Evolutionary conservation across 2,797 vertebrate genomes (phyloP).

Genomic region (Leptatherina wallacei): DNA sequence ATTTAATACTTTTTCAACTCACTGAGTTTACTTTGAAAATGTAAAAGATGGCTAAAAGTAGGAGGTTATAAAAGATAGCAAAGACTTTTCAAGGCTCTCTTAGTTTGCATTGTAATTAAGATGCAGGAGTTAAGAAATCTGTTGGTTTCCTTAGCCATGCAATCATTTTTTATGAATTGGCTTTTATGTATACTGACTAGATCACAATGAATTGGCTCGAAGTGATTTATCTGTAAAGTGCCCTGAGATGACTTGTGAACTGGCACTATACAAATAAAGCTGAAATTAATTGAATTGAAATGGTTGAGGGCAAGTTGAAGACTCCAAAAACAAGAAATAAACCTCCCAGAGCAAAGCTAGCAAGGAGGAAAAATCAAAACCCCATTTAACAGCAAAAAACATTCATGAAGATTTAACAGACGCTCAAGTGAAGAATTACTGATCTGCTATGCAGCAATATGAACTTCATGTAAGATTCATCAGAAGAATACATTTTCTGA

Average conservation of each 20-base stretch:
- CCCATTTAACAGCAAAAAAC: neutral
- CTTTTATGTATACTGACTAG: neutral
- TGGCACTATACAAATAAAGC: neutral
- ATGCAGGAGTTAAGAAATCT: too few relatives aligned
- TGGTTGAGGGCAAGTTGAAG: neutral
- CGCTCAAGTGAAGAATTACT: neutral
- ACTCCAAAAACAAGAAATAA: neutral
- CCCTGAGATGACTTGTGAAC: neutral
- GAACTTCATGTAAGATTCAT: neutral
- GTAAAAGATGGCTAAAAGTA: too few relatives aligned
- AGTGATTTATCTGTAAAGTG: neutral
- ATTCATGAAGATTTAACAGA: neutral
- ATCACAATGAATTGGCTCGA: neutral
- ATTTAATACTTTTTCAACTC: too few relatives aligned
- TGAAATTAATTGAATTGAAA: neutral
- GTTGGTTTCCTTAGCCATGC: too few relatives aligned
- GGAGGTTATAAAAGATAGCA: too few relatives aligned
- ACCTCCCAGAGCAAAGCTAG: neutral
- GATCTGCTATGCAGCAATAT: neutral
- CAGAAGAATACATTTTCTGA: neutral
- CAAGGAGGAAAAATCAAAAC: neutral
- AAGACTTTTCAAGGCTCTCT: too few relatives aligned
- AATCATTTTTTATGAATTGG: neutral
- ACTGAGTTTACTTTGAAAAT: too few relatives aligned
- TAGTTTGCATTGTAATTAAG: too few relatives aligned